These are phyloP conservation scores for Amaurobius ferox DNA, from an alignment of 2,888 invertebrate genomes.

Conservation along the genomic window DNA sequence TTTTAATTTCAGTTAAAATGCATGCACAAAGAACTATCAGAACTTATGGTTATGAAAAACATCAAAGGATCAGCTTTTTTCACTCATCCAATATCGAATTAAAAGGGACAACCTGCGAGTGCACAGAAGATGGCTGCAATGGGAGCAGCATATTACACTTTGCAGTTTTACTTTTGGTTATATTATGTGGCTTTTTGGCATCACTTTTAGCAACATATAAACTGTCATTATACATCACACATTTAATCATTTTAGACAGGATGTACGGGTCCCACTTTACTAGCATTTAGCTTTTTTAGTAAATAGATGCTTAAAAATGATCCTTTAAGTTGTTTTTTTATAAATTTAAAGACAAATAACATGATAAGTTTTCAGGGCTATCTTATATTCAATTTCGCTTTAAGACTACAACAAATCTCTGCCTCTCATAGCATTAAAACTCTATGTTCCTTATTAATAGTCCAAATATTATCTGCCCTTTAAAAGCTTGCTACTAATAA, in stretches of 20 bases:
- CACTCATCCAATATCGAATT: slow-evolving; percentile 52
- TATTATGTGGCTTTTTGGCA: background rate
- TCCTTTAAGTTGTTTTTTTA: no score
- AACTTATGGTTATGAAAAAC: slow-evolving; percentile 48
- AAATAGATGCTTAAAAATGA: background rate
- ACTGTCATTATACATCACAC: background rate
- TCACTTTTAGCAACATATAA: background rate
- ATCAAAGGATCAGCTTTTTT: slow-evolving; percentile 42
- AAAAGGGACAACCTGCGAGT: slow-evolving; percentile 61
- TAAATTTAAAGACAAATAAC: no score
- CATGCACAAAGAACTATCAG: slow-evolving; percentile 37
- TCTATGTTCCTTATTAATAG: no score
- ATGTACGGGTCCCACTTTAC: slow-evolving; percentile 24
- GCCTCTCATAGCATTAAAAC: no score
- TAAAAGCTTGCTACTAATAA: no score
- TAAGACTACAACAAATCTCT: no score
- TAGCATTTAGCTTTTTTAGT: slow-evolving; percentile 22
- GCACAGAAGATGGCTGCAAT: slow-evolving; percentile 55
- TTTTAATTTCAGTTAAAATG: slow-evolving; percentile 23
- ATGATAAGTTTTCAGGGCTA: no score
- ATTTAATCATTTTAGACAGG: background rate
- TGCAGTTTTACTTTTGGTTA: background rate
- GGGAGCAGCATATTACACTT: slow-evolving; percentile 24
- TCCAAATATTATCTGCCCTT: no score
- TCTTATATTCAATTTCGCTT: no score